A percentile compares a stretch with the other conserved stretches of the same genome.
phyloP scores from a whole-genome alignment of 1,140 invertebrate genomes.

The Batillaria attramentaria region DNA sequence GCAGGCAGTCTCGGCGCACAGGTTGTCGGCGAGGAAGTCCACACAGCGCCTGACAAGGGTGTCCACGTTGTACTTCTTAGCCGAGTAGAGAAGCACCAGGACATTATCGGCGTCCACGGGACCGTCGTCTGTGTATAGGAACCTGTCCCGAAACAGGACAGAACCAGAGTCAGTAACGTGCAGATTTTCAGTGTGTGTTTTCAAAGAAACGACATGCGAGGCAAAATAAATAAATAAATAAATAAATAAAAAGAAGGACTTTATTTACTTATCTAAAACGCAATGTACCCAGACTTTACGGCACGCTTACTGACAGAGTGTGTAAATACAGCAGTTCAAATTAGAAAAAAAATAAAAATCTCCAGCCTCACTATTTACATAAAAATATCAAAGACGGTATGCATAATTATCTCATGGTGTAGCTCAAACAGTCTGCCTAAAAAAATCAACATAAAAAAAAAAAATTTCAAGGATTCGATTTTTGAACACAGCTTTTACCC shows the following conservation, averaged over 20 bases:
- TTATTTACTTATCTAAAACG: too few species aligned
- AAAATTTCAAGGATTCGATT: too few species aligned
- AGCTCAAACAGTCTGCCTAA: too few species aligned
- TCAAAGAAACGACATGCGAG: not conserved
- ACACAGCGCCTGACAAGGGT: constrained; percentile 85
- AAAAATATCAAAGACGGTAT: too few species aligned
- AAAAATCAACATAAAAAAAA: too few species aligned
- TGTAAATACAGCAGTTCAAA: too few species aligned
- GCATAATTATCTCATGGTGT: too few species aligned
- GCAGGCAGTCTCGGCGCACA: constrained; percentile 84
- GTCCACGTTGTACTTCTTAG: constrained; percentile 87
- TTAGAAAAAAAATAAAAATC: too few species aligned
- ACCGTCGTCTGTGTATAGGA: constrained; percentile 51
- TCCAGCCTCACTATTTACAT: too few species aligned
- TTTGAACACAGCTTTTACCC: too few species aligned
- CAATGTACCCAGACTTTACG: too few species aligned
- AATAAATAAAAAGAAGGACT: not conserved
- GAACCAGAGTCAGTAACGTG: not conserved
- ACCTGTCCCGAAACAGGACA: constrained; percentile 35
- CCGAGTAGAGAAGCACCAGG: constrained; percentile 86
- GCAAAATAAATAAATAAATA: not conserved
- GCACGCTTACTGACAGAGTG: too few species aligned
- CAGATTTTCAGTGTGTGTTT: not conserved
- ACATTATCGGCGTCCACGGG: constrained; percentile 83
- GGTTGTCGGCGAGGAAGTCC: constrained; percentile 83